These are phyloP conservation scores for Drosophila rhopaloa DNA, from an alignment of 1,140 invertebrate species.

Conservation along the genomic window DNA sequence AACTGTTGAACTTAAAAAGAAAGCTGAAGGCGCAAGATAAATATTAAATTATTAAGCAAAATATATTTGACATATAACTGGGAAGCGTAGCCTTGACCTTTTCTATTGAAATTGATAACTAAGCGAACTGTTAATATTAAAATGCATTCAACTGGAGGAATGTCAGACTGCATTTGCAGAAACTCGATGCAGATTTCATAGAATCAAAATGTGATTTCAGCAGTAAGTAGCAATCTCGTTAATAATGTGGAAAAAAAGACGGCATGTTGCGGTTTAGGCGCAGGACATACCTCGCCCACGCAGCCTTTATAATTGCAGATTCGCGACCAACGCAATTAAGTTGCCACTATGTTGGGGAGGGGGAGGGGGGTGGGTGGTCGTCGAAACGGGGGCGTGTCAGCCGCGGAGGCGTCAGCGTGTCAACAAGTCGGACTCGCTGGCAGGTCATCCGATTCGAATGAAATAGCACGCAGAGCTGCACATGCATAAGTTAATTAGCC, in stretches of 20 bases:
- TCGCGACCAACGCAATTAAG: constrained; percentile 14
- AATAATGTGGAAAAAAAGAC: not conserved
- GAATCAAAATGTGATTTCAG: not conserved
- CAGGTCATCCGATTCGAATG: constrained; percentile 1
- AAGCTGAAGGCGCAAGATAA: too few relatives aligned
- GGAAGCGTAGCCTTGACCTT: not conserved
- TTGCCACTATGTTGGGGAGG: not conserved
- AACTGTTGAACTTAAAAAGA: too few relatives aligned
- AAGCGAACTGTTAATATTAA: not conserved
- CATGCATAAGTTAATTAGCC: constrained; percentile 26
- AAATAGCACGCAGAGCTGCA: not conserved
- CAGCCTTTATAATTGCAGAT: not conserved
- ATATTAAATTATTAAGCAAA: too few relatives aligned
- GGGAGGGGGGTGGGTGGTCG: too few relatives aligned
- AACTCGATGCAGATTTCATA: not conserved
- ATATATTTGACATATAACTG: not conserved
- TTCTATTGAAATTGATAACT: not conserved
- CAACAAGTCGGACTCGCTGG: not conserved
- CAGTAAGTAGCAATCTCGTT: not conserved
- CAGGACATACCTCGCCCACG: not conserved
- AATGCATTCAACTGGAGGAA: not conserved
- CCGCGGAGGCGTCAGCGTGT: not conserved
- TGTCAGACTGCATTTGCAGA: not conserved
- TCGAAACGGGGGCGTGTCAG: not conserved
- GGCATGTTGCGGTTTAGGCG: not conserved